These are phyloP conservation scores for Abscondita cerata DNA, from an alignment of 2,888 invertebrate species.

Conservation along the genomic window DNA sequence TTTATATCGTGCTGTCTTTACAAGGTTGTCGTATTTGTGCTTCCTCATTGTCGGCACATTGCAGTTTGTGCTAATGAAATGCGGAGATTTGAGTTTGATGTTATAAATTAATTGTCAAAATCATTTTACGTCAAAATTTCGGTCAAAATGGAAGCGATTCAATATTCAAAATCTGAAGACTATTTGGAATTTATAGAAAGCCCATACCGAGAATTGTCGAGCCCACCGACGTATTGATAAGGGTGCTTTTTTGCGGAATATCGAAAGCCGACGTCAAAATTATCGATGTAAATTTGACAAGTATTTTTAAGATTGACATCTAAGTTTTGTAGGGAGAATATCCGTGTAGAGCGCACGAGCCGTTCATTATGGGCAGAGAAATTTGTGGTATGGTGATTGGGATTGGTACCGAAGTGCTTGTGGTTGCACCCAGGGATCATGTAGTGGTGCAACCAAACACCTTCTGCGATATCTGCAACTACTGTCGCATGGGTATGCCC, in stretches of 20 bases:
- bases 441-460: slow-evolving; percentile 72
- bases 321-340: slow-evolving; percentile 69
- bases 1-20: too few relatives aligned
- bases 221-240: slow-evolving; percentile 68
- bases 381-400: slow-evolving; percentile 68
- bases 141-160: slow-evolving; percentile 64
- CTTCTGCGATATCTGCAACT: slow-evolving; percentile 67
- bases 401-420: slow-evolving; percentile 63
- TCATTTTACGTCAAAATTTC: too few relatives aligned
- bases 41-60: too few relatives aligned
- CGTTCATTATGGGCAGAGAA: slow-evolving; percentile 71
- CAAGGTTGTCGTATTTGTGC: too few relatives aligned
- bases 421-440: slow-evolving; percentile 68
- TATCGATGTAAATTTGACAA: slow-evolving; percentile 72
- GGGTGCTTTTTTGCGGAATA: slow-evolving; percentile 71
- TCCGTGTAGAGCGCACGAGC: slow-evolving; percentile 64
- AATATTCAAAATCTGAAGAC: slow-evolving; percentile 61
- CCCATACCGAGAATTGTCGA: slow-evolving; percentile 60
- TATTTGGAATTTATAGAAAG: slow-evolving; percentile 57
- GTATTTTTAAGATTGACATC: background rate
- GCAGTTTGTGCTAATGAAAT: too few relatives aligned
- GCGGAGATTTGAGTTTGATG: too few relatives aligned
- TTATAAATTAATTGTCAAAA: too few relatives aligned
- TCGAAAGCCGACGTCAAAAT: slow-evolving; percentile 79
- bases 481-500: slow-evolving; percentile 68